Base-by-base conservation (phyloP, 2,888 invertebrate species). In the Stomorhina lunata region DNA sequence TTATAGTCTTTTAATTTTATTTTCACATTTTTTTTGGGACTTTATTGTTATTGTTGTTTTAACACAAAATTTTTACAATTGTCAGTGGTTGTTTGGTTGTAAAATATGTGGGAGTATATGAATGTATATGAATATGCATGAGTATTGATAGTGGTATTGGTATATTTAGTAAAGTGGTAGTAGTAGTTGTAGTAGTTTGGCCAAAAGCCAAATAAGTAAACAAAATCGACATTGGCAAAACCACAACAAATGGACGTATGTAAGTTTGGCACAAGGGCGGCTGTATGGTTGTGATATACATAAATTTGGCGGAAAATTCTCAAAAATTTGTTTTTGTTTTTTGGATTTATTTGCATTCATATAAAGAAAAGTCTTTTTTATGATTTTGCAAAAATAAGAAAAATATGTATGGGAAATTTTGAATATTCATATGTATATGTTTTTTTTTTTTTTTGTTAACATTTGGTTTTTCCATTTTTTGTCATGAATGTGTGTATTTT, bases 141-240 rank as follows among this genome's bases (percentile, higher is more conserved):
- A 4, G 20, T 68, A n/a, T n/a, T n/a, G n/a, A n/a, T n/a, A n/a
- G n/a, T n/a, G n/a, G n/a, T n/a, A n/a, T n/a, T n/a, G n/a, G n/a
- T n/a, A n/a, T n/a, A n/a, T n/a, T n/a, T n/a, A n/a, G n/a, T n/a
- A n/a, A n/a, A n/a, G n/a, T n/a, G n/a, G n/a, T n/a, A n/a, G n/a
- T n/a, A n/a, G 12, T 53, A 17, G 37, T 32, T 7, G 29, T 34
- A 17, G 68, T 48, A 59, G 20, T 55, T 68, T 83, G 83, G 75
- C 78, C 63, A 27, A n/a, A 57, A 65, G 80, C 83, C 80, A 83
- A 80, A 53, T 5, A 79, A 59, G 69, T 76, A 79, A 82, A 82
- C 82, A 79, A 66, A 53, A 55, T 79, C 69, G 69, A 66, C 75
- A 79, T 79, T 82, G 82, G 79, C 37, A 66, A n/a, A 55, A 59